Conservation (phyloP, 2,888 invertebrate genomes). For the Operophtera brumata region DNA sequence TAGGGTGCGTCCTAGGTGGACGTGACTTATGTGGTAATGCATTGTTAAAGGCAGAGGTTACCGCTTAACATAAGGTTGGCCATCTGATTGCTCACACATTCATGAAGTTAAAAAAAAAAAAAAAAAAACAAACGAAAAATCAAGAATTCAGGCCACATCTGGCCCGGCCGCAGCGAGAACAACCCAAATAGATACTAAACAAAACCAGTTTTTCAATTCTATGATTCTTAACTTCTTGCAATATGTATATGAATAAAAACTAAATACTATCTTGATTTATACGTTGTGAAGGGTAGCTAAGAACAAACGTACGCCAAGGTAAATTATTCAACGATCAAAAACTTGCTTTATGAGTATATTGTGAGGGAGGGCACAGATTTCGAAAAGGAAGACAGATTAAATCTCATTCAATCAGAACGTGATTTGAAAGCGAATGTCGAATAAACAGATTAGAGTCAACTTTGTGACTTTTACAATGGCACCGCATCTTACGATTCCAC, state of each 20-base stretch:
- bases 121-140: too few relatives aligned
- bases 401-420: conserved; percentile 73
- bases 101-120: too few relatives aligned
- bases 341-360: conserved; percentile 33
- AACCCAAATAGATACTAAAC: too few relatives aligned
- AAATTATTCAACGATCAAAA: conserved; percentile 72
- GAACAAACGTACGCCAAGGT: conserved; percentile 55
- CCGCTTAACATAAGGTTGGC: too few relatives aligned
- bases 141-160: too few relatives aligned
- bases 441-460: conserved; percentile 70
- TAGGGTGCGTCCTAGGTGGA: too few relatives aligned
- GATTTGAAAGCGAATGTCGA: conserved; percentile 68
- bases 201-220: too few relatives aligned
- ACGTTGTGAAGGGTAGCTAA: conserved; percentile 29
- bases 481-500: conserved; percentile 20
- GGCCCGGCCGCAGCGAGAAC: too few relatives aligned
- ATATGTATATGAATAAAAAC: neutral
- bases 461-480: conserved; percentile 55
- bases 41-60: too few relatives aligned
- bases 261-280: conserved; percentile 20
- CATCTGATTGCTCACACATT: too few relatives aligned
- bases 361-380: conserved; percentile 48
- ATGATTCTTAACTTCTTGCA: too few relatives aligned
- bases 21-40: too few relatives aligned
- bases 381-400: conserved; percentile 69